A percentile compares a stretch with the other conserved stretches of the same genome.
phyloP scores from a whole-genome alignment of 1,140 invertebrate genomes.

The Galendromus occidentalis region DNA sequence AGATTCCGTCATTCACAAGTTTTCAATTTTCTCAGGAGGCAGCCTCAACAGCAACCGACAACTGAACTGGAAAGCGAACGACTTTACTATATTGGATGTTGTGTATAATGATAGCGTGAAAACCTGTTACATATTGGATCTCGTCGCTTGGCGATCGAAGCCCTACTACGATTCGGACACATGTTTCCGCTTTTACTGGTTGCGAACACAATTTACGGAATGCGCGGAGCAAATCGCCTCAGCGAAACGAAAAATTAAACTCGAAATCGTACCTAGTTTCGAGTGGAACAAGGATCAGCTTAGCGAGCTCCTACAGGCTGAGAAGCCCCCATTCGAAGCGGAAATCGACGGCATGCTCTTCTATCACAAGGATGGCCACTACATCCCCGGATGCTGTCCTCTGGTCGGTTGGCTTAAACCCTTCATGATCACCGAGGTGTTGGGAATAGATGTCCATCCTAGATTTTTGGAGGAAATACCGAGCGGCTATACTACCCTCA shows the following conservation, averaged over 20 bases:
- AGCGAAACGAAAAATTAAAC: neutral
- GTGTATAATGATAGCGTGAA: neutral
- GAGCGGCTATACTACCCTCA: neutral
- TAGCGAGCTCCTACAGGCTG: neutral
- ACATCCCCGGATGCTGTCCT: neutral
- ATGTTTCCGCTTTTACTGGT: neutral
- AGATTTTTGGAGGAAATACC: neutral
- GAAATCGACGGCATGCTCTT: slow-evolving; percentile 4
- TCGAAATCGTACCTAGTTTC: neutral
- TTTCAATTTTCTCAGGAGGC: neutral
- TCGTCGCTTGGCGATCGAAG: neutral
- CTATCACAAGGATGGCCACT: neutral
- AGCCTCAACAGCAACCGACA: neutral
- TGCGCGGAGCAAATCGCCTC: neutral
- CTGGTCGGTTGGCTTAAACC: slow-evolving; percentile 3
- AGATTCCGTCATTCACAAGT: no score
- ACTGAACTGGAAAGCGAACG: slow-evolving; percentile 6
- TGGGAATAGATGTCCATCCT: neutral
- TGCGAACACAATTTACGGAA: neutral
- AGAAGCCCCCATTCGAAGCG: neutral
- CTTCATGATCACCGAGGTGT: neutral
- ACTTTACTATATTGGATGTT: neutral
- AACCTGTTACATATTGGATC: slow-evolving; percentile 3
- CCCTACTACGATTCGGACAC: neutral
- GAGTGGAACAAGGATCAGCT: neutral